A percentile compares a stretch with the other conserved stretches of the same genome.
Evolutionary conservation across 30 jellyfish, hydroid and myxozoan genomes (phyloP).

Genomic region (Turritopsis dohrnii): DNA sequence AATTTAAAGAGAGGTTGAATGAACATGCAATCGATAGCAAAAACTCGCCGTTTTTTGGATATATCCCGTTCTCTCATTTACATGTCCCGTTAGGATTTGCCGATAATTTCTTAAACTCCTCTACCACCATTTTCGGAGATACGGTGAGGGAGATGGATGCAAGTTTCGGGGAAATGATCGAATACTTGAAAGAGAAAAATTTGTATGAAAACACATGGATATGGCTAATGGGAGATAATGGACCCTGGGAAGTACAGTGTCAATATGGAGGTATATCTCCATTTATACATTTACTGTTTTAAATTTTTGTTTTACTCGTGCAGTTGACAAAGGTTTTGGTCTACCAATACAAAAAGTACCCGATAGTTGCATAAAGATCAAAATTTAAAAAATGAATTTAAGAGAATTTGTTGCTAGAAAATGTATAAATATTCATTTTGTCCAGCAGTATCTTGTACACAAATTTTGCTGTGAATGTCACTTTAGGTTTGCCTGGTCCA

Average conservation of each 20-base stretch:
- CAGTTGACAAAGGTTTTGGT: too few species aligned
- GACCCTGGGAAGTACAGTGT: constrained; percentile 25
- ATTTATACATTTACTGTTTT: too few species aligned
- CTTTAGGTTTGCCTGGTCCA: constrained; percentile 14
- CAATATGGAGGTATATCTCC: constrained; percentile 20
- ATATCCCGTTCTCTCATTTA: constrained; percentile 9
- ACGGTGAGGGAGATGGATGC: constrained; percentile 3
- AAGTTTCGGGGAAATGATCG: background rate
- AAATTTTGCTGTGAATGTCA: background rate
- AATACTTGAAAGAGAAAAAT: background rate
- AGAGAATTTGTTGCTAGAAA: too few species aligned
- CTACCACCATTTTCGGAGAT: background rate
- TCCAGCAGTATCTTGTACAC: background rate
- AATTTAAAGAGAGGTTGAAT: background rate
- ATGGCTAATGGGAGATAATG: constrained; percentile 8
- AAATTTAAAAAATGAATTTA: too few species aligned
- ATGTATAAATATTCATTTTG: too few species aligned
- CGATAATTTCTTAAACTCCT: background rate
- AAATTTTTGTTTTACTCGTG: too few species aligned
- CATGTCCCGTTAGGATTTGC: constrained; percentile 22
- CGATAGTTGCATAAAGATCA: too few species aligned
- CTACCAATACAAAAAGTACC: too few species aligned
- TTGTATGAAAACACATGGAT: background rate
- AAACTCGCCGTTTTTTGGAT: background rate
- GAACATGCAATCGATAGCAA: background rate